Conservation (phyloP, 2,797 vertebrate genomes). For the Threskiornis aethiopicus region DNA sequence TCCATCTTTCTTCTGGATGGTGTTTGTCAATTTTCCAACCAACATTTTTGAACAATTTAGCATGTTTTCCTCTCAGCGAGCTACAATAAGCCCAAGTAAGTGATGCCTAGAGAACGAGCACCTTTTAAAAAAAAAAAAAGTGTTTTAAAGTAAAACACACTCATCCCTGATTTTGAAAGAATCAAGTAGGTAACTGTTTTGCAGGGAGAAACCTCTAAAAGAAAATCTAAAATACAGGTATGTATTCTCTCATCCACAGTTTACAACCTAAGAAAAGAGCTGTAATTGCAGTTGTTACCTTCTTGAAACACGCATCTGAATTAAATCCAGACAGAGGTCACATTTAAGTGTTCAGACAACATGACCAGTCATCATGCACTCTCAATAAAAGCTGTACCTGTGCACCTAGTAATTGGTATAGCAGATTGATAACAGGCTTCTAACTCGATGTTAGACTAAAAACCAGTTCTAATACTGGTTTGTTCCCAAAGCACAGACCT, state of each 20-base stretch:
- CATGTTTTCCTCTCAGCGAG: background rate
- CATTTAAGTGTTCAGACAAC: background rate
- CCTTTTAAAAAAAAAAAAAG: background rate
- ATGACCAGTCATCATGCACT: background rate
- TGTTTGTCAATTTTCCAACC: background rate
- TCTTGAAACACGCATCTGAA: background rate
- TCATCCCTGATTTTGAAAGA: background rate
- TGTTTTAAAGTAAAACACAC: background rate
- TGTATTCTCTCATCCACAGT: background rate
- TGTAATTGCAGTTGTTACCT: background rate
- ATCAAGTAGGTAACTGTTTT: background rate
- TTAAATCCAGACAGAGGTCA: background rate
- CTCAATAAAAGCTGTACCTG: background rate
- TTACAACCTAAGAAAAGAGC: background rate
- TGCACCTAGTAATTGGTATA: background rate
- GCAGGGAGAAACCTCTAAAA: background rate
- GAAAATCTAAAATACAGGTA: background rate
- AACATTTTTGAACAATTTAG: background rate
- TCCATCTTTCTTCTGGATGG: background rate
- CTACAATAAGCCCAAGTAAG: background rate
- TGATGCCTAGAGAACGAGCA: background rate
- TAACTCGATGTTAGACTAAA: background rate
- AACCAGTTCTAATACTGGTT: background rate
- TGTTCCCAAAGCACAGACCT: conserved; percentile 1
- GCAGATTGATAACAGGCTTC: background rate